phyloP scores from a whole-genome alignment of 2,797 vertebrate species.

The Loris lydekkerianus region DNA sequence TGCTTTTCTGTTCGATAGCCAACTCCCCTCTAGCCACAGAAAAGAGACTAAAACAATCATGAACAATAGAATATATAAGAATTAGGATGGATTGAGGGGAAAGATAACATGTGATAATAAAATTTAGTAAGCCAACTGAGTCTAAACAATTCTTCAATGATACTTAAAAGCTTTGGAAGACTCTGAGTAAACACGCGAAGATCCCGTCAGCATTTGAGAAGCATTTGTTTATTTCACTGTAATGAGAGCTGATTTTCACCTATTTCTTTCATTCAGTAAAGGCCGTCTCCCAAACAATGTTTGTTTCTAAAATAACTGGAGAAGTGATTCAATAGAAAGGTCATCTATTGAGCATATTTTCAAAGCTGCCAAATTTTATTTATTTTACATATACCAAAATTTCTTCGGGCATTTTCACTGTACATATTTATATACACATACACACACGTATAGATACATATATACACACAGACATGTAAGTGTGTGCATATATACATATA shows the following conservation, averaged over 20 bases:
- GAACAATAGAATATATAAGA: neutral
- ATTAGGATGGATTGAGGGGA: neutral
- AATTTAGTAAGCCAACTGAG: neutral
- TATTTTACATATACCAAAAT: neutral
- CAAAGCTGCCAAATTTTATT: neutral
- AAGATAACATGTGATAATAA: neutral
- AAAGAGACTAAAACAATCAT: neutral
- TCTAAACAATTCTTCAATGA: neutral
- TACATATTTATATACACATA: neutral
- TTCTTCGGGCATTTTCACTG: neutral
- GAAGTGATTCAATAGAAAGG: constrained; percentile 9
- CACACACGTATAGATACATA: neutral
- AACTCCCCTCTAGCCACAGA: neutral
- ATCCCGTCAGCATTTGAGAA: neutral
- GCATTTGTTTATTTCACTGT: neutral
- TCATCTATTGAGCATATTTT: neutral
- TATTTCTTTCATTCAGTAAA: neutral
- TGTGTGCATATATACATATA: too few relatives aligned
- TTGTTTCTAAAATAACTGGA: neutral
- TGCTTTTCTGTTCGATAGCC: neutral
- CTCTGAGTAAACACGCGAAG: neutral
- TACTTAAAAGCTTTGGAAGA: neutral
- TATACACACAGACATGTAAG: too few relatives aligned
- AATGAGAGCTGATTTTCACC: neutral
- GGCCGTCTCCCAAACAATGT: neutral